phyloP scores from a whole-genome alignment of 2,888 invertebrate genomes.

The Autographa gamma region DNA sequence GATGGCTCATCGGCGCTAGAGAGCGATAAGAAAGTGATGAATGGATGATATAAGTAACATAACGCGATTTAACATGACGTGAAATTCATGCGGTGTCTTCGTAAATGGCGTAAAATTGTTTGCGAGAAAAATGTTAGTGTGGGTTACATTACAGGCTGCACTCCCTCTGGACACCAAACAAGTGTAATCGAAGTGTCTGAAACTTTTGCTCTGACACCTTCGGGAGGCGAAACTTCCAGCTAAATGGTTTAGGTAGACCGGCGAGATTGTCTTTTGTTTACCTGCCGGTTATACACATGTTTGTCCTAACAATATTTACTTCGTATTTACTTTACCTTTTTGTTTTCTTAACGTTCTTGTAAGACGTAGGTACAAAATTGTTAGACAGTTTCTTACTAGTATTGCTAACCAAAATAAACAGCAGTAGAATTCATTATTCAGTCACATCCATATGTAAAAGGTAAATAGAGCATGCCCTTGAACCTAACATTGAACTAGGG shows the following conservation, averaged over 20 bases:
- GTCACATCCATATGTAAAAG: not conserved
- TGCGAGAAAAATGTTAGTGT: slow-evolving; percentile 31
- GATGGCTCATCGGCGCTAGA: slow-evolving; percentile 27
- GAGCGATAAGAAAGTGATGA: slow-evolving; percentile 50
- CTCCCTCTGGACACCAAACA: slow-evolving; percentile 54
- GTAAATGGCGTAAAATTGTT: slow-evolving; percentile 35
- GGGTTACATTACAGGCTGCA: slow-evolving; percentile 39
- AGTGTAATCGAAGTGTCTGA: slow-evolving; percentile 67
- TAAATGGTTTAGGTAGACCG: slow-evolving; percentile 63
- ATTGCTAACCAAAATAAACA: not conserved
- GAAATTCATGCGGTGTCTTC: slow-evolving; percentile 41
- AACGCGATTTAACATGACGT: slow-evolving; percentile 25
- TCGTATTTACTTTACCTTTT: not conserved
- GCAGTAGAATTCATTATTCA: not conserved
- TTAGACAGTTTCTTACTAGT: not conserved
- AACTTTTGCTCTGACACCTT: slow-evolving; percentile 53
- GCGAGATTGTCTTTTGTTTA: slow-evolving; percentile 31
- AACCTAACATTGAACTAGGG: slow-evolving; percentile 19
- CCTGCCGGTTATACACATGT: slow-evolving; percentile 9
- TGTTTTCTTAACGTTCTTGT: not conserved
- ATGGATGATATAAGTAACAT: slow-evolving; percentile 47
- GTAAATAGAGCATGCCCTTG: slow-evolving; percentile 13
- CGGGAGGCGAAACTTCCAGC: slow-evolving; percentile 57
- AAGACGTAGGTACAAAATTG: not conserved
- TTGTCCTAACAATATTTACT: slow-evolving; percentile 12